Evolutionary conservation across 2,797 vertebrate species (phyloP).

Genomic region (Parotocinclus haroldoi): DNA sequence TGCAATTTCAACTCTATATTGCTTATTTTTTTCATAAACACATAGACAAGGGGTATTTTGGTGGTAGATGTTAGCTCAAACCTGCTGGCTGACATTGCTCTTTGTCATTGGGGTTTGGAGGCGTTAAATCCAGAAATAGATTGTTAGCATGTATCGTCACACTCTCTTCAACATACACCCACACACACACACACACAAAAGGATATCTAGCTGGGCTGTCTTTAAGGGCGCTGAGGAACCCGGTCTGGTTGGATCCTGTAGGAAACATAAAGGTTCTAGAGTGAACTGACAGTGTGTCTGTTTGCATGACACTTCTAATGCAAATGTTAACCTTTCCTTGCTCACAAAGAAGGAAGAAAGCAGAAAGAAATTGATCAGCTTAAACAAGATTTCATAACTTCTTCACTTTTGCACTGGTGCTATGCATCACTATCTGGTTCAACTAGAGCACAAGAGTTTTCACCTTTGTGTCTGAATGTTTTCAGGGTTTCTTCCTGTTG

Average conservation of each 20-base stretch:
- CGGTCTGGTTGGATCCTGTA: conserved; percentile 84
- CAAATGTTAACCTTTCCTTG: too few relatives aligned
- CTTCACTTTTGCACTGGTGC: too few relatives aligned
- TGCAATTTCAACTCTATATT: not conserved
- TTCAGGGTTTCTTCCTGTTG: too few relatives aligned
- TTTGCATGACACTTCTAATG: too few relatives aligned
- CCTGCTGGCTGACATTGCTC: conserved; percentile 27
- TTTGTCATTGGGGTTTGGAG: conserved; percentile 43
- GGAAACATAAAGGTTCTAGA: not conserved
- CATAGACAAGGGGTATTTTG: conserved; percentile 1
- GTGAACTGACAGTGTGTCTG: too few relatives aligned
- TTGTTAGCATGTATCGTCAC: conserved; percentile 31
- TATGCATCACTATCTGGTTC: too few relatives aligned
- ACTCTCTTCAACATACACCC: conserved; percentile 10
- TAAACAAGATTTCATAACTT: too few relatives aligned
- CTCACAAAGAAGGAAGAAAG: too few relatives aligned
- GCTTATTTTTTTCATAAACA: conserved; percentile 1
- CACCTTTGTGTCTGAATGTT: too few relatives aligned
- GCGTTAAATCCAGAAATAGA: conserved; percentile 43
- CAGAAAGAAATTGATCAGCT: too few relatives aligned
- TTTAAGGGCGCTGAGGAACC: conserved; percentile 89
- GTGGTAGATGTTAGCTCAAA: conserved; percentile 14
- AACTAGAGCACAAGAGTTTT: too few relatives aligned
- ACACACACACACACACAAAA: conserved; percentile 48
- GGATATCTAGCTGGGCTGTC: conserved; percentile 97